phyloP scores from a whole-genome alignment of 2,113 vertebrate species.

The Echinops telfairi region DNA sequence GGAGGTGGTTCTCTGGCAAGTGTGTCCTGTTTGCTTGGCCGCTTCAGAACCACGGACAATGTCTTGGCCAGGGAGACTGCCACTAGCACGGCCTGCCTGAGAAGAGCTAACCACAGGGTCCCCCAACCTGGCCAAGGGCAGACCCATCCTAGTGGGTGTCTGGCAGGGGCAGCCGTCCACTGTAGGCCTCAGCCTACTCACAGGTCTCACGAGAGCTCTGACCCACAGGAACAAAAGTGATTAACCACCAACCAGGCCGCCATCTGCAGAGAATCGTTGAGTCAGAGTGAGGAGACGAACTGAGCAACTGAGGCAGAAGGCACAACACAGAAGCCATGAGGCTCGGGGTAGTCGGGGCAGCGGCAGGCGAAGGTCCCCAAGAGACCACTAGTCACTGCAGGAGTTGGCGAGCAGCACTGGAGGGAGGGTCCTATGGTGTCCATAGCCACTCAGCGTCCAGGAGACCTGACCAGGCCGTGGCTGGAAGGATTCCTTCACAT shows the following conservation, averaged over 20 bases:
- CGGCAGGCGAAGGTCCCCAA: background rate
- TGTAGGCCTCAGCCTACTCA: background rate
- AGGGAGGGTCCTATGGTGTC: background rate
- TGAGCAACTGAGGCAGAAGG: background rate
- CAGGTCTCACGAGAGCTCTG: background rate
- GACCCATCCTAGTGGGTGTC: no score
- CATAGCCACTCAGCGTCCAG: background rate
- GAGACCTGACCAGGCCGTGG: background rate
- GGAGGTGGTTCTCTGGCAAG: background rate
- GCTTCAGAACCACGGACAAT: background rate
- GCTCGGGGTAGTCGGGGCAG: background rate
- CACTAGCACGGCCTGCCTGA: background rate
- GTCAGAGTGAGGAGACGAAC: background rate
- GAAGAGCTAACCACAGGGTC: background rate
- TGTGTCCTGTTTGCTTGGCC: background rate
- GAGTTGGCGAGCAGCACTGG: rapidly evolving
- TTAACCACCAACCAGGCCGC: background rate
- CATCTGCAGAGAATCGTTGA: background rate
- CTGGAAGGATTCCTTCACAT: background rate
- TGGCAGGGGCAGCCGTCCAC: no score
- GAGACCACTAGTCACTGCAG: rapidly evolving
- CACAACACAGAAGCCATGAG: background rate
- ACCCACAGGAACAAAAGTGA: background rate
- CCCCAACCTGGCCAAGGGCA: background rate
- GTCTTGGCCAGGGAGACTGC: background rate